Conservation (phyloP, 1,140 invertebrate genomes). For the Delia radicum region DNA sequence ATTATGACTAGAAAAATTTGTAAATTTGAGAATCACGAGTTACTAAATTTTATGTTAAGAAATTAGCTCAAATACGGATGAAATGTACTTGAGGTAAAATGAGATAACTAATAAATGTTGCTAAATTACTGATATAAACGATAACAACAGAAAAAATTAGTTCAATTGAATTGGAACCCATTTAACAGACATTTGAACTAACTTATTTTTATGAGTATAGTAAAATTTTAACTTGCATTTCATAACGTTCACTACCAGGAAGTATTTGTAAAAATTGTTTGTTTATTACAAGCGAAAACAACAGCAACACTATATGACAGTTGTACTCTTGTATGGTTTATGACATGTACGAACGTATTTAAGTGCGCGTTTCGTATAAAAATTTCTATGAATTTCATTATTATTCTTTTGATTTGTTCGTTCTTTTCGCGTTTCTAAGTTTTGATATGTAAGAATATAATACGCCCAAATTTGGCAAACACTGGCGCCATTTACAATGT, state of each 20-base stretch:
- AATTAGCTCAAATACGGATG: too few species aligned
- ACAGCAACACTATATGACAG: too few species aligned
- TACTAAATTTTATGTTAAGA: too few species aligned
- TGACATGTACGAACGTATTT: neutral
- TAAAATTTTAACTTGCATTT: neutral
- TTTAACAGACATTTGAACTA: neutral
- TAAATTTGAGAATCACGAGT: too few species aligned
- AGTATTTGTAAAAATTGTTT: neutral
- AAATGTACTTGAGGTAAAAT: too few species aligned
- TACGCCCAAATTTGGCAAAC: conserved; percentile 21
- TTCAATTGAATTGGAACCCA: too few species aligned
- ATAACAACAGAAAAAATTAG: too few species aligned
- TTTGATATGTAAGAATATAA: conserved; percentile 1
- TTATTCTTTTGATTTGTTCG: neutral
- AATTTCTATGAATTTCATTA: neutral
- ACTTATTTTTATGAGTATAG: neutral
- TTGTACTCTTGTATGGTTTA: neutral
- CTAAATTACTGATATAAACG: too few species aligned
- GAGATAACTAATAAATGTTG: too few species aligned
- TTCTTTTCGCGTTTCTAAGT: neutral
- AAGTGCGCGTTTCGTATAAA: too few species aligned
- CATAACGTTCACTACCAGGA: neutral
- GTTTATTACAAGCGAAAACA: neutral
- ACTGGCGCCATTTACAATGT: conserved; percentile 12
- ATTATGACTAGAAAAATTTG: too few species aligned